Conservation (phyloP, 2,888 invertebrate species). For the Aleiodes alternator region DNA sequence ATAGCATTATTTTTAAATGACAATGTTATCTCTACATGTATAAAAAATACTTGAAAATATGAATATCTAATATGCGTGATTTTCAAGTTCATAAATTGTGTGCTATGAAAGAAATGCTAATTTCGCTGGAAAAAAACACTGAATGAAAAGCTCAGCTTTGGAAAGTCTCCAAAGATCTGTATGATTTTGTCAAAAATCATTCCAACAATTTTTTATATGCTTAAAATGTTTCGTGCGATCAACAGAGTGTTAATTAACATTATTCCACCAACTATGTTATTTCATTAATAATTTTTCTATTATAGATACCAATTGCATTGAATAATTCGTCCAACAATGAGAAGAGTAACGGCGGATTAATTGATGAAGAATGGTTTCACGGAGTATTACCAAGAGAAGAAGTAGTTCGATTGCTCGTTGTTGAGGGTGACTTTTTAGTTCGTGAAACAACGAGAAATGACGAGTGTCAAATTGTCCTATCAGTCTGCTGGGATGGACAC, state of each 20-base stretch:
- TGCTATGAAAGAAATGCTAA: too few species aligned
- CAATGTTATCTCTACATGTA: too few species aligned
- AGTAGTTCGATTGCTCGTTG: constrained; percentile 92
- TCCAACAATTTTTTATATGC: too few species aligned
- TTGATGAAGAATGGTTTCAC: constrained; percentile 98
- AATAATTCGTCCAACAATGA: constrained; percentile 64
- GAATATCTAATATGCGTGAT: too few species aligned
- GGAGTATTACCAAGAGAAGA: constrained; percentile 97
- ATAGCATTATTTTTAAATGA: too few species aligned
- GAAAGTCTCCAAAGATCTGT: neutral
- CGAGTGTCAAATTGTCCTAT: constrained; percentile 93
- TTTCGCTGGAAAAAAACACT: too few species aligned
- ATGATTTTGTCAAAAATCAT: too few species aligned
- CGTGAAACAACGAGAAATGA: constrained; percentile 94
- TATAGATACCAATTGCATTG: constrained; percentile 68
- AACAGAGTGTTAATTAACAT: too few species aligned
- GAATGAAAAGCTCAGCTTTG: neutral
- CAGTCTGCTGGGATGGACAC: constrained; percentile 96
- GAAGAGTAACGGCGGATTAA: constrained; percentile 81
- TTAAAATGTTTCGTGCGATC: too few species aligned
- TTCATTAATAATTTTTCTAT: constrained; percentile 9
- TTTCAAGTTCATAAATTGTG: too few species aligned
- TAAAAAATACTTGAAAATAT: too few species aligned
- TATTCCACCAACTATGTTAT: neutral
- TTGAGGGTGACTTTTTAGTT: constrained; percentile 96